Evolutionary conservation across 2,113 vertebrate species (phyloP).

Genomic region (Cyprinodon variegatus): DNA sequence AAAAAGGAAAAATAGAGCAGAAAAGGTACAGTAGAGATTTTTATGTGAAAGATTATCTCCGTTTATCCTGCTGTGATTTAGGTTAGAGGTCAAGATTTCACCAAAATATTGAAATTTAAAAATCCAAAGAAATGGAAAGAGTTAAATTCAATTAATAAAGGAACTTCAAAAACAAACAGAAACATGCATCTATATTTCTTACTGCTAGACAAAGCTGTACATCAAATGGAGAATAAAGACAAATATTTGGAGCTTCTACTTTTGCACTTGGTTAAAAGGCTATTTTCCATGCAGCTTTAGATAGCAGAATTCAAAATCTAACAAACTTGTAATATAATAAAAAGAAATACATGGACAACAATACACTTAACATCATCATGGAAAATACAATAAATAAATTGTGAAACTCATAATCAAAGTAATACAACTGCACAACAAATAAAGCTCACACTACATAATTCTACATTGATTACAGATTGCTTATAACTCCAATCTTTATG

Average conservation of each 20-base stretch:
- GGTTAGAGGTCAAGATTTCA: no score
- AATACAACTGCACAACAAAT: no score
- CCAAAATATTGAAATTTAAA: not conserved
- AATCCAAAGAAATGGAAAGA: not conserved
- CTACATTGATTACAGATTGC: not conserved
- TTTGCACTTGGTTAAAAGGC: no score
- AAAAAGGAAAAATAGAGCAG: slow-evolving; percentile 12
- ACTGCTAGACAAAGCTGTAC: not conserved
- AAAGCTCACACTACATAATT: not conserved
- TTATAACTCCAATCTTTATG: not conserved
- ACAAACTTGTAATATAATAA: no score
- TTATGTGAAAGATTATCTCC: not conserved
- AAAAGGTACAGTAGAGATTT: not conserved
- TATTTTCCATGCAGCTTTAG: no score
- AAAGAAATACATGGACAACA: no score
- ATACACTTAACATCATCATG: no score
- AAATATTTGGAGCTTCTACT: no score
- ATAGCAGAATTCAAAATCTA: no score
- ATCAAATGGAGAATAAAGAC: not conserved
- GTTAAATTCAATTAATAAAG: not conserved
- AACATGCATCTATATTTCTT: not conserved
- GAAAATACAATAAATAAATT: no score
- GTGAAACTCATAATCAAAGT: not conserved
- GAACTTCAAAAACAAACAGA: no score
- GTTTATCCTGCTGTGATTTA: no score